These are phyloP conservation scores for Eubasilissa regina DNA, from an alignment of 1,140 invertebrate genomes.

Conservation along the genomic window DNA sequence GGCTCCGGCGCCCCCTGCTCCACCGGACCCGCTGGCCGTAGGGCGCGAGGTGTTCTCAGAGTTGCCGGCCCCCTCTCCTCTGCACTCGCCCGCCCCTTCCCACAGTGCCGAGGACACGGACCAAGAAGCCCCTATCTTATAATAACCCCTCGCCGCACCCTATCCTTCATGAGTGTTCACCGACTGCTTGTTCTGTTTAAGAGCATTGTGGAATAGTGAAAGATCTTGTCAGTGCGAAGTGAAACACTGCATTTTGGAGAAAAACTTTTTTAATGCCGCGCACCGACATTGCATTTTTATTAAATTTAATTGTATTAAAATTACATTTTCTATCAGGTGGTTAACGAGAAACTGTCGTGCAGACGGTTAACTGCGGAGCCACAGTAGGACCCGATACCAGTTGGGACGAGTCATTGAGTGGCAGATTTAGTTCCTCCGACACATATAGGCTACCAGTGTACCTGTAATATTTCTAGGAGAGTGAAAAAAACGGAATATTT, in stretches of 20 bases:
- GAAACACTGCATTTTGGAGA: conserved; percentile 4
- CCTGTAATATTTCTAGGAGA: conserved; percentile 17
- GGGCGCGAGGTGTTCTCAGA: conserved; percentile 72
- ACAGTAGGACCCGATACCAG: neutral
- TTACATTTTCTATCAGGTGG: too few relatives aligned
- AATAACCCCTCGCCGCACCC: conserved; percentile 16
- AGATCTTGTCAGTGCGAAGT: neutral
- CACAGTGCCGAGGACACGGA: conserved; percentile 53
- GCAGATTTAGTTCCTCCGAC: conserved; percentile 18
- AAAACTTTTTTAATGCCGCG: neutral
- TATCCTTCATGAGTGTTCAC: neutral
- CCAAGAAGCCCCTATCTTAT: conserved; percentile 49
- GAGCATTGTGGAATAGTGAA: neutral
- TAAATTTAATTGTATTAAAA: too few relatives aligned
- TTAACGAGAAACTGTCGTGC: too few relatives aligned
- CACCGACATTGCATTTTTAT: neutral
- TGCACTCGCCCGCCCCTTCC: conserved; percentile 64
- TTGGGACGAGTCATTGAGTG: neutral
- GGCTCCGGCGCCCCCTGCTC: conserved; percentile 66
- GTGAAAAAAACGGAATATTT: neutral
- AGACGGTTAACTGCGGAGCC: too few relatives aligned
- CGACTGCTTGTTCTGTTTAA: neutral
- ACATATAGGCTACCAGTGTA: conserved; percentile 12
- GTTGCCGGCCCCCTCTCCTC: conserved; percentile 59
- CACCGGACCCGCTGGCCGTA: conserved; percentile 68